Conservation (phyloP, 2,113 vertebrate species). For the Notothenia coriiceps region DNA sequence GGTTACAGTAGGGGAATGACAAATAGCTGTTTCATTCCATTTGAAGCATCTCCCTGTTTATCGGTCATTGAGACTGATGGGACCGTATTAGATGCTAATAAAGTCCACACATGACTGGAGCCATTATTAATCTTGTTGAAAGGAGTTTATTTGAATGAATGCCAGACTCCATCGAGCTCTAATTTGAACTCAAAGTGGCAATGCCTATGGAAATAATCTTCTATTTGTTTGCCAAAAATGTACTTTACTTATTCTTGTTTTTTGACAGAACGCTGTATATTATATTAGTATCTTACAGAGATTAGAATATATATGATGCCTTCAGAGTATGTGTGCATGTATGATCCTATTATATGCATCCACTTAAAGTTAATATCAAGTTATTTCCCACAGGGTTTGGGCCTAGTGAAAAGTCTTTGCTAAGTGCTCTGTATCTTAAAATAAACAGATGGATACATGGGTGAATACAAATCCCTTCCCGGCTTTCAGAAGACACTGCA, state of each 20-base stretch:
- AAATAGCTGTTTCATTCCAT: conserved; percentile 75
- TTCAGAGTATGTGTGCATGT: neutral
- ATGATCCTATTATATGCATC: neutral
- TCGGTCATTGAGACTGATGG: conserved; percentile 79
- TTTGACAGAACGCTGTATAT: neutral
- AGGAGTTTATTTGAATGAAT: conserved; percentile 65
- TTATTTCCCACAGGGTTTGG: conserved; percentile 21
- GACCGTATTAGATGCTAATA: conserved; percentile 74
- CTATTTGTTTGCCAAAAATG: conserved; percentile 36
- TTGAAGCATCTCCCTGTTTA: conserved; percentile 72
- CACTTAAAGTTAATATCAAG: conserved; percentile 6
- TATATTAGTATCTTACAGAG: neutral
- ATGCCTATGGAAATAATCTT: conserved; percentile 34
- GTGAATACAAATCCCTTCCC: conserved; percentile 49
- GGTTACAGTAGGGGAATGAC: conserved; percentile 75
- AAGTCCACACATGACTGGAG: conserved; percentile 77
- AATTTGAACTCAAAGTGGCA: conserved; percentile 58
- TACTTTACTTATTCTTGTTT: neutral
- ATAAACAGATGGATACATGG: conserved; percentile 36
- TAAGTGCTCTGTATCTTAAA: conserved; percentile 38
- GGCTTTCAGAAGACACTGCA: conserved; percentile 7
- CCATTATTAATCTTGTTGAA: conserved; percentile 76
- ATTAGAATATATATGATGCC: neutral
- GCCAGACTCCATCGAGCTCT: conserved; percentile 51
- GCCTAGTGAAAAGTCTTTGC: neutral